phyloP scores from a whole-genome alignment of 2,113 vertebrate species.

The Nyctibius bracteatus region DNA sequence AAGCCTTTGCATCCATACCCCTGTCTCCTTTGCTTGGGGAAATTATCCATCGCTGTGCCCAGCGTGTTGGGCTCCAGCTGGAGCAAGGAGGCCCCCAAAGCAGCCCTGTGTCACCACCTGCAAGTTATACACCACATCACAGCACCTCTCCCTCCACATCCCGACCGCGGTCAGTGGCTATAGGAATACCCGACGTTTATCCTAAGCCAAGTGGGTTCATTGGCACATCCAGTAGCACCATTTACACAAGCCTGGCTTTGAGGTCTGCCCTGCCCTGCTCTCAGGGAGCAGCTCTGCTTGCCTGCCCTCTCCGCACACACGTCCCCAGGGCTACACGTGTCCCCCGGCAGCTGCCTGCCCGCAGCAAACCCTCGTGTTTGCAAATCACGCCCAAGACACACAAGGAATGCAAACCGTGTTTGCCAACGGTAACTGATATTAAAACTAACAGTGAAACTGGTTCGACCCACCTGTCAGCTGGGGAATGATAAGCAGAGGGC shows the following conservation, averaged over 20 bases:
- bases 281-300: not conserved
- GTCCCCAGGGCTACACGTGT: not conserved
- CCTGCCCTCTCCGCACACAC: not conserved
- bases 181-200: fast-evolving
- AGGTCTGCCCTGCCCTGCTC: not conserved
- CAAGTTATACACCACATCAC: fast-evolving
- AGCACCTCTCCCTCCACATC: not conserved
- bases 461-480: not conserved
- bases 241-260: not conserved
- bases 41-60: not conserved
- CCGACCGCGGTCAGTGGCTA: fast-evolving
- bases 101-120: not conserved
- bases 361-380: not conserved
- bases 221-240: fast-evolving
- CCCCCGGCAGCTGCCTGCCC: not conserved
- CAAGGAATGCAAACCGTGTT: not conserved
- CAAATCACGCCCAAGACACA: not conserved
- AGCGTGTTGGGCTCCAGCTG: not conserved
- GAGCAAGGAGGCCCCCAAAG: not conserved
- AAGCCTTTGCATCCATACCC: not conserved
- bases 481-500: not conserved
- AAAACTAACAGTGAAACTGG: not conserved
- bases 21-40: fast-evolving
- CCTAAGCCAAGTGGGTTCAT: fast-evolving
- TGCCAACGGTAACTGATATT: not conserved